Conservation (phyloP, 2,797 vertebrate genomes). For the Pterois miles region DNA sequence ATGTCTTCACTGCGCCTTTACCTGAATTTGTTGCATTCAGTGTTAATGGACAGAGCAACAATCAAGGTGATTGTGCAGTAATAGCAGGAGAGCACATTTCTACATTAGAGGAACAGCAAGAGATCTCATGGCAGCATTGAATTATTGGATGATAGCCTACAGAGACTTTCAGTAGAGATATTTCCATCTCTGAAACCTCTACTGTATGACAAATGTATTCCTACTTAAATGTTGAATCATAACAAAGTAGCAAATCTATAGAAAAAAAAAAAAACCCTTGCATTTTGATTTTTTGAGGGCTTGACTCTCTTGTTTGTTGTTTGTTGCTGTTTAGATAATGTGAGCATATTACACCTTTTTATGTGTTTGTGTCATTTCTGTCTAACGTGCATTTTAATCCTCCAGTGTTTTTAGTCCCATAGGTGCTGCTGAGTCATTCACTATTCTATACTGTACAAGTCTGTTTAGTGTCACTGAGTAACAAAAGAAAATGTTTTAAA, state of each 20-base stretch:
- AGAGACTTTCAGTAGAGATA: constrained; percentile 5
- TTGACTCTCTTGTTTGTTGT: background rate
- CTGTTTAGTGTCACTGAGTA: background rate
- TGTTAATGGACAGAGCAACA: constrained; percentile 17
- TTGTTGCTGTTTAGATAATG: background rate
- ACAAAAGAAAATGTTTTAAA: background rate
- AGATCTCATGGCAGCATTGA: background rate
- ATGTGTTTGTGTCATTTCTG: background rate
- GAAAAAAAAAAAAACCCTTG: background rate
- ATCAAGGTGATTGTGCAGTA: constrained; percentile 28
- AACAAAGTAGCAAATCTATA: background rate
- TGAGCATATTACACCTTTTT: background rate
- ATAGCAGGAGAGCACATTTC: constrained; percentile 17
- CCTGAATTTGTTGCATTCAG: constrained; percentile 3
- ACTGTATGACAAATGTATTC: background rate
- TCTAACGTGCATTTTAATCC: background rate
- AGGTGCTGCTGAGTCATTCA: background rate
- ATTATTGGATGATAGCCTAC: background rate
- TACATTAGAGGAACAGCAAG: constrained; percentile 5
- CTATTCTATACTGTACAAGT: background rate
- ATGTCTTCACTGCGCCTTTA: background rate
- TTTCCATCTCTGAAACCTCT: constrained; percentile 1
- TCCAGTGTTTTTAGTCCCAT: background rate
- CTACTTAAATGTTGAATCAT: background rate
- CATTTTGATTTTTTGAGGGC: background rate